Conservation (phyloP, 2,888 invertebrate genomes). For the Callinectes sapidus region DNA sequence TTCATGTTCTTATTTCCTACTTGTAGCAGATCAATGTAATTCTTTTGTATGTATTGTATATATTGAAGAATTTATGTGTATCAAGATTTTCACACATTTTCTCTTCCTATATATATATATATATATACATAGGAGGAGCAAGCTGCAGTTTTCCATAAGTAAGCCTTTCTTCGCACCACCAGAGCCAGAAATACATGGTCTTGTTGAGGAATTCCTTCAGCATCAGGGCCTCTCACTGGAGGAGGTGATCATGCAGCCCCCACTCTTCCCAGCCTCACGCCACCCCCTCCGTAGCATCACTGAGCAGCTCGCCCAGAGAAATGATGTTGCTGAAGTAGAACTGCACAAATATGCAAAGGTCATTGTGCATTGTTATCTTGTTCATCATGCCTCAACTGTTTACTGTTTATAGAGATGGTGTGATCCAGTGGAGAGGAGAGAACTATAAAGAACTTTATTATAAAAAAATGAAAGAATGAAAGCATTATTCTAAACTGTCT, state of each 20-base stretch:
- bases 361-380: not conserved
- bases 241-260: not conserved
- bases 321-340: not conserved
- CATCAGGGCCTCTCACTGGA: not conserved
- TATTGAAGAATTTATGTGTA: not conserved
- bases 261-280: not conserved
- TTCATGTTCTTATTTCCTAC: not conserved
- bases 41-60: not conserved
- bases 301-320: not conserved
- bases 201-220: not conserved
- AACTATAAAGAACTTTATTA: not conserved
- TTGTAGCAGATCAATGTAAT: not conserved
- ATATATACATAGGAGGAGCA: too few relatives aligned
- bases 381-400: not conserved
- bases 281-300: conserved; percentile 11
- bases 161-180: not conserved
- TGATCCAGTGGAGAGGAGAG: not conserved
- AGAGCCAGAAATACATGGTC: not conserved
- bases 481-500: not conserved
- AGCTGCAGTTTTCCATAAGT: too few relatives aligned
- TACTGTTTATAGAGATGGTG: not conserved
- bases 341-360: not conserved
- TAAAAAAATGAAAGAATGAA: not conserved
- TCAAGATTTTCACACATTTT: too few relatives aligned
- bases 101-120: too few relatives aligned